phyloP scores from a whole-genome alignment of 1,140 invertebrate species.

The Bombus confusus region DNA sequence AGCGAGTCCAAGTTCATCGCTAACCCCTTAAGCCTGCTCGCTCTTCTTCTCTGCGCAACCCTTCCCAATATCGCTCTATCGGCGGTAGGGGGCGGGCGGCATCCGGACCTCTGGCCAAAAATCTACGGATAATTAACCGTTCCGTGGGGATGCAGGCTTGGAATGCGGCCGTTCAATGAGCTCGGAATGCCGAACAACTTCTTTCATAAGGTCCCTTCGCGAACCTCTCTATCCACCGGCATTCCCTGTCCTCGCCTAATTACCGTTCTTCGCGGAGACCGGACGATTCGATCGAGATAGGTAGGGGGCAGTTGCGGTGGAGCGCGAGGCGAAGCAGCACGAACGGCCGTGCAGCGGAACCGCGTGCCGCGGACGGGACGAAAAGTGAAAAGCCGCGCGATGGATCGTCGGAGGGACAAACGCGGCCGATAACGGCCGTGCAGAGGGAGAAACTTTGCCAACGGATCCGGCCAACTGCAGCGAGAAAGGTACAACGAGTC shows the following conservation, averaged over 20 bases:
- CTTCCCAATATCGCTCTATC: conserved; percentile 18
- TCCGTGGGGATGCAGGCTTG: conserved; percentile 65
- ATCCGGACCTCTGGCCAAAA: conserved; percentile 68
- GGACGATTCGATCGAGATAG: no score
- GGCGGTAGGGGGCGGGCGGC: conserved; percentile 42
- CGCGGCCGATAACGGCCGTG: conserved; percentile 59
- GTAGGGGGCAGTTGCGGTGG: no score
- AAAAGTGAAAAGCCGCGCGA: neutral
- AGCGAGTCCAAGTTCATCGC: conserved; percentile 80
- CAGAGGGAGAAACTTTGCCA: conserved; percentile 58
- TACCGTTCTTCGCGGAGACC: neutral
- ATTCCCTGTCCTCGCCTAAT: conserved; percentile 30
- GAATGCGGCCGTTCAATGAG: conserved; percentile 69
- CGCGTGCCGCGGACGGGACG: no score
- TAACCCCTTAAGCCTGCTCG: conserved; percentile 75
- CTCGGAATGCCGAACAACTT: conserved; percentile 69
- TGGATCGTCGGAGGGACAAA: conserved; percentile 70
- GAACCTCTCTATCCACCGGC: conserved; percentile 1
- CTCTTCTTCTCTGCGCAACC: conserved; percentile 10
- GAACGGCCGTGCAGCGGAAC: fast-evolving
- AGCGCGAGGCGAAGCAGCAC: no score
- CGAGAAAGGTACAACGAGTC: conserved; percentile 79
- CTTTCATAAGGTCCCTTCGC: conserved; percentile 45
- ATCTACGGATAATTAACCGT: conserved; percentile 80
- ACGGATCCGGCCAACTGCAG: conserved; percentile 52